Conservation (phyloP, 2,797 vertebrate species). For the Chiloscyllium punctatum region DNA sequence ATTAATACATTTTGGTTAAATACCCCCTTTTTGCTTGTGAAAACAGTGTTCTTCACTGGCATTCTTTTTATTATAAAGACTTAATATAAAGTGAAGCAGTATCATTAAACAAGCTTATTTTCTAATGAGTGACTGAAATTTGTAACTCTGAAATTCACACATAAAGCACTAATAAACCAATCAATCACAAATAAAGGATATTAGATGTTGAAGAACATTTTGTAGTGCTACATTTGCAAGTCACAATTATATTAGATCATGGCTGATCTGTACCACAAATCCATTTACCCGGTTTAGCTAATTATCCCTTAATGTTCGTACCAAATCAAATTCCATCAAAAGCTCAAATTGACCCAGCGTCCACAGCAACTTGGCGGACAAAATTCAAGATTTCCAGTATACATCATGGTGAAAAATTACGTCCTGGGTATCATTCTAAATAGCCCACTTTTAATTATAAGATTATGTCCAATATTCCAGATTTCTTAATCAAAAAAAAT, state of each 20-base stretch:
- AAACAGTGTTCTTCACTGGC: background rate
- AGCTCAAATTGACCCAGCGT: background rate
- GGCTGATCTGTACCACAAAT: background rate
- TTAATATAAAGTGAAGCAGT: background rate
- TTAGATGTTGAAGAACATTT: background rate
- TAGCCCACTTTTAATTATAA: background rate
- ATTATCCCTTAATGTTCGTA: background rate
- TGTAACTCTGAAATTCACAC: background rate
- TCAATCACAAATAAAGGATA: background rate
- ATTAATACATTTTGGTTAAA: background rate
- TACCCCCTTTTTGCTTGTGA: too few species aligned
- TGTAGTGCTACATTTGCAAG: background rate
- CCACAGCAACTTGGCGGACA: background rate
- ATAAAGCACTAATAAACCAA: background rate
- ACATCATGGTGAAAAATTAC: background rate
- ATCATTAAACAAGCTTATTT: background rate
- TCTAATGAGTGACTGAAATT: background rate
- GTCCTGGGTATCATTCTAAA: background rate
- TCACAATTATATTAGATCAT: background rate
- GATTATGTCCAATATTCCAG: background rate
- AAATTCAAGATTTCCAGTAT: background rate
- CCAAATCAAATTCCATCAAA: background rate
- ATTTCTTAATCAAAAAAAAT: background rate
- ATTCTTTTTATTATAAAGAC: background rate
- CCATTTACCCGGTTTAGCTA: background rate